A percentile compares a stretch with the other conserved stretches of the same genome.
phyloP scores from a whole-genome alignment of 2,797 vertebrate species.

The Phoeniculus purpureus region DNA sequence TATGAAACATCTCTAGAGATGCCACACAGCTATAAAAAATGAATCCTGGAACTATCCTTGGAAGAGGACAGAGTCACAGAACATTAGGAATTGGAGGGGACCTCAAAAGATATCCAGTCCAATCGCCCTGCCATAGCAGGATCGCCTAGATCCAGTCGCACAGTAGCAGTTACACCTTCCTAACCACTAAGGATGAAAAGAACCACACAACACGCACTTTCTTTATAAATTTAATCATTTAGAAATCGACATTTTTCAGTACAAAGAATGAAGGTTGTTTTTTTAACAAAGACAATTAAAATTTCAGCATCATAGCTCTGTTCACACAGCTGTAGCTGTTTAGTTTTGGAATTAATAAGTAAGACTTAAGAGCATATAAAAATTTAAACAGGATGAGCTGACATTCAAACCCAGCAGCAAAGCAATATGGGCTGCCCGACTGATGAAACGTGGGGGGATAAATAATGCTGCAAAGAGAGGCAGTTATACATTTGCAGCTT shows the following conservation, averaged over 20 bases:
- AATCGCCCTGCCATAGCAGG: no score
- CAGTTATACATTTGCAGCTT: neutral
- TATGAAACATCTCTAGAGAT: no score
- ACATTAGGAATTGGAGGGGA: no score
- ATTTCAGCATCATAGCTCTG: neutral
- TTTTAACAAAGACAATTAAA: neutral
- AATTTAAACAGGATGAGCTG: neutral
- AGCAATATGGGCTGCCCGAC: neutral
- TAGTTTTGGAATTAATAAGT: neutral
- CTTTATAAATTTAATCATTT: slow-evolving; percentile 46
- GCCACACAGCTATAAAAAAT: no score
- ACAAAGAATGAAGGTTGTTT: neutral
- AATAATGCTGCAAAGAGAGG: neutral
- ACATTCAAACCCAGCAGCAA: neutral
- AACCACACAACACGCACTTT: neutral
- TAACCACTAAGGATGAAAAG: no score
- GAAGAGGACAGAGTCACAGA: no score
- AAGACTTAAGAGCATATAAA: neutral
- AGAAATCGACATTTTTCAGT: neutral
- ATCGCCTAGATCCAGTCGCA: no score
- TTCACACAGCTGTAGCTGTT: neutral
- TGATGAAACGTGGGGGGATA: neutral
- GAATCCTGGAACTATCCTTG: no score
- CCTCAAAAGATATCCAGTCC: no score
- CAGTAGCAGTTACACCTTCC: no score